phyloP scores from a whole-genome alignment of 2,113 vertebrate genomes.

The Kryptolebias marmoratus region DNA sequence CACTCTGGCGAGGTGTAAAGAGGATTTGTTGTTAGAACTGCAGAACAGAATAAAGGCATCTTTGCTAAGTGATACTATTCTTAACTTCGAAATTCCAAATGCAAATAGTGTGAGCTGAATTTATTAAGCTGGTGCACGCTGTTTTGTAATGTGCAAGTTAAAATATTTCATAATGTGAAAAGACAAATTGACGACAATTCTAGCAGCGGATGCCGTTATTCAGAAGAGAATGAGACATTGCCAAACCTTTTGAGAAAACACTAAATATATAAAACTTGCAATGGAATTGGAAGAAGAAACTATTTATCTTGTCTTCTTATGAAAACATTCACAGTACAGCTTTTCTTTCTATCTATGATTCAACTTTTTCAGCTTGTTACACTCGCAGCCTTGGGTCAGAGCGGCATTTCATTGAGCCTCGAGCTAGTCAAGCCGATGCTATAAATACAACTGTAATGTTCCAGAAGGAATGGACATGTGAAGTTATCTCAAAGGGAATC shows the following conservation, averaged over 20 bases:
- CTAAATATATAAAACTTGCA: neutral
- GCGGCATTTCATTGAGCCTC: constrained; percentile 62
- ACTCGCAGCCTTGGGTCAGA: constrained; percentile 42
- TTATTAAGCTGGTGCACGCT: neutral
- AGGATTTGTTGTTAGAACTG: neutral
- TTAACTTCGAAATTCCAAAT: constrained; percentile 10
- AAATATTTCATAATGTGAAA: neutral
- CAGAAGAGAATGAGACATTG: neutral
- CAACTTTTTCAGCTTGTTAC: constrained; percentile 29
- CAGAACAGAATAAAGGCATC: no score
- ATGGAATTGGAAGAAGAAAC: neutral
- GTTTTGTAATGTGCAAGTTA: constrained; percentile 1
- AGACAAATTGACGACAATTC: neutral
- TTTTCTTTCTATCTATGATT: constrained; percentile 20
- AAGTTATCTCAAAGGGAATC: constrained; percentile 74
- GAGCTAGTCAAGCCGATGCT: constrained; percentile 67
- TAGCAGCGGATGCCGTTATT: neutral
- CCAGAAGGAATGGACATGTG: constrained; percentile 69
- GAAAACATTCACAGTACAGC: neutral
- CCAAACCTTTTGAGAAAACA: constrained; percentile 9
- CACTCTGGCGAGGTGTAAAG: neutral
- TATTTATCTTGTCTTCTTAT: neutral
- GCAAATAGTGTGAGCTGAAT: neutral
- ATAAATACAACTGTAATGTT: constrained; percentile 74
- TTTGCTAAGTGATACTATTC: neutral